Conservation (phyloP, 2,888 invertebrate species). For the Drosophila peninsularis region DNA sequence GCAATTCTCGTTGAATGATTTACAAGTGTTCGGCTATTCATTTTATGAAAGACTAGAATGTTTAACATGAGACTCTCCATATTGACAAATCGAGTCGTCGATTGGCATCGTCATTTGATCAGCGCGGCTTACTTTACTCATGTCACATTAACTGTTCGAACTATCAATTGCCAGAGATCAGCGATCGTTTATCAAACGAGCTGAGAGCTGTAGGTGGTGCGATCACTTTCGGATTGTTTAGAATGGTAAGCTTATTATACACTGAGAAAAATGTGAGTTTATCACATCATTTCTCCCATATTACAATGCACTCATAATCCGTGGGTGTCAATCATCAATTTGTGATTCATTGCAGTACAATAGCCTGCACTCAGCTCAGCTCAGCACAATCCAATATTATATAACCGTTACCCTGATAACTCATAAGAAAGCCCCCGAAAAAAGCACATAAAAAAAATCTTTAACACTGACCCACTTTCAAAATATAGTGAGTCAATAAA, state of each 20-base stretch:
- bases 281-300: conserved; percentile 17
- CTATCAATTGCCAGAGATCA: conserved; percentile 45
- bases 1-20: conserved; percentile 24
- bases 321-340: conserved; percentile 31
- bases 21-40: conserved; percentile 16
- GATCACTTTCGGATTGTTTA: conserved; percentile 31
- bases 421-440: conserved; percentile 62
- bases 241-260: conserved; percentile 2
- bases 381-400: conserved; percentile 52
- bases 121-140: conserved; percentile 28
- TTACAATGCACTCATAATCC: conserved; percentile 41
- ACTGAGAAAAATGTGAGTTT: conserved; percentile 24
- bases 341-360: conserved; percentile 59
- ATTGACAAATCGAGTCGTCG: conserved; percentile 41
- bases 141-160: conserved; percentile 39
- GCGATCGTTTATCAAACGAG: conserved; percentile 37
- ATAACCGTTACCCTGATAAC: conserved; percentile 69
- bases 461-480: conserved; percentile 76
- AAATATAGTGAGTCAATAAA: conserved; percentile 73
- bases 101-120: conserved; percentile 39
- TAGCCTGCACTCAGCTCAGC: conserved; percentile 56
- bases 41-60: conserved; percentile 22
- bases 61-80: conserved; percentile 19
- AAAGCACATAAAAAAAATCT: conserved; percentile 53
- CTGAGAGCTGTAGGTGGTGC: conserved; percentile 6